Evolutionary conservation across 92 coral and sea anemone genomes (phyloP), one percentile per base, ranked within the genome.

Genomic region (Siderastrea siderea): DNA sequence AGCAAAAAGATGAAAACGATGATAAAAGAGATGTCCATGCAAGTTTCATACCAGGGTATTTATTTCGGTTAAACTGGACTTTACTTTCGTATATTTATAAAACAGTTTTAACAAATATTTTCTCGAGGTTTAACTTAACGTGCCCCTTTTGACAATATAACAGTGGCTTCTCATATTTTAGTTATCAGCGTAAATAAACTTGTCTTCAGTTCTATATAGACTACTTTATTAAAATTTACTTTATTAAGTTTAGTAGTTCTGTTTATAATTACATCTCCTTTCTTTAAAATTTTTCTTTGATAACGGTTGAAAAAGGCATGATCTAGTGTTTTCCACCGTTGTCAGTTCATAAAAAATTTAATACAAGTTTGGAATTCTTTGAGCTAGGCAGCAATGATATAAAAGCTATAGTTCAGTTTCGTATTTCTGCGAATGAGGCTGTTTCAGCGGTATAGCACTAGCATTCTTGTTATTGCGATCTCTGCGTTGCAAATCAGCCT

Each of bases 341-440:
- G 10, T 67, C 12, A 75, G 65, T 38, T 49, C 62, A 8, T 58
- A 58, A 82, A 82, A 82, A 69, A 79, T 63, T 79, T 66, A 64
- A 47, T 60, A 47, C 58, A 79, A 46, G 78, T 46, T 75, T 60
- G 62, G 60, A 82, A 63, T 47, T 71, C 62, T 12, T 53, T 74
- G 54, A 59, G 79, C 72, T 49, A 15, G 58, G 73, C 43, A 84
- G 80, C 79, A 64, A 38, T 84, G 68, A 49, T 84, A 84, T 84
- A 84, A 84, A 84, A 84, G 87, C 87, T 84, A 84, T 74, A 84
- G 87, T 84, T 84, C 87, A 1, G 87, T 84, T 50, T 84, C 87
- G 44, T 73, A 84, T 84, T 44, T 84, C 53, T 84, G 71, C 45
- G 80, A 48, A 63, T 63, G 81, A 59, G 63, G 0, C 38, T 74